phyloP scores from a whole-genome alignment of 2,113 vertebrate species.

The Etheostoma spectabile region DNA sequence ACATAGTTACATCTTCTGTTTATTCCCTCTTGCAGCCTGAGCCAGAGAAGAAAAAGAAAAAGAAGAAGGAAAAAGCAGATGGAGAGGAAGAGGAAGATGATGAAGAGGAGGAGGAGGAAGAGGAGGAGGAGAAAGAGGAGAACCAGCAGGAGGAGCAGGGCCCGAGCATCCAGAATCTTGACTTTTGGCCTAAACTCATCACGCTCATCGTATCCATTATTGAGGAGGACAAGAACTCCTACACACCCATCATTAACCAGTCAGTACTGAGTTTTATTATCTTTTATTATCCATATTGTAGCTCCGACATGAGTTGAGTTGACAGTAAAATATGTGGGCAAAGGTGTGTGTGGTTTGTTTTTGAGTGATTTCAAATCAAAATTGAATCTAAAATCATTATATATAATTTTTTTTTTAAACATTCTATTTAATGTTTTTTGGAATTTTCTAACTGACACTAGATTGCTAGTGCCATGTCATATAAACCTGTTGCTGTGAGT shows the following conservation, averaged over 20 bases:
- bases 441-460: not conserved
- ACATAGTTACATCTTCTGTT: not conserved
- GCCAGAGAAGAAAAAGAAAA: slow-evolving; percentile 68
- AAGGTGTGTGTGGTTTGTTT: not conserved
- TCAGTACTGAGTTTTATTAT: slow-evolving; percentile 68
- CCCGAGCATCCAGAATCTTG: slow-evolving; percentile 94
- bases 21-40: slow-evolving; percentile 39
- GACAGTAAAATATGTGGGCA: not conserved
- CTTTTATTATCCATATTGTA: too few species aligned
- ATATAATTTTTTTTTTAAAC: not conserved
- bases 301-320: not conserved
- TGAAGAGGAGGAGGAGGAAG: slow-evolving; percentile 65
- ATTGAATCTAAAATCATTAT: not conserved
- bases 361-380: not conserved
- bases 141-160: slow-evolving; percentile 89
- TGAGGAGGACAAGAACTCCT: slow-evolving; percentile 96
- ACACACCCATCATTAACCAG: slow-evolving; percentile 95
- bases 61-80: slow-evolving; percentile 31
- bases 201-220: slow-evolving; percentile 98
- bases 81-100: slow-evolving; percentile 53
- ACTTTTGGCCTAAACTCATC: slow-evolving; percentile 99
- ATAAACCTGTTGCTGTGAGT: not conserved
- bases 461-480: not conserved
- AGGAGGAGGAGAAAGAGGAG: slow-evolving; percentile 75
- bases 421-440: not conserved